Conservation (phyloP, 37 sponge, comb jelly and placozoan genomes). For the Oopsacas minuta region DNA sequence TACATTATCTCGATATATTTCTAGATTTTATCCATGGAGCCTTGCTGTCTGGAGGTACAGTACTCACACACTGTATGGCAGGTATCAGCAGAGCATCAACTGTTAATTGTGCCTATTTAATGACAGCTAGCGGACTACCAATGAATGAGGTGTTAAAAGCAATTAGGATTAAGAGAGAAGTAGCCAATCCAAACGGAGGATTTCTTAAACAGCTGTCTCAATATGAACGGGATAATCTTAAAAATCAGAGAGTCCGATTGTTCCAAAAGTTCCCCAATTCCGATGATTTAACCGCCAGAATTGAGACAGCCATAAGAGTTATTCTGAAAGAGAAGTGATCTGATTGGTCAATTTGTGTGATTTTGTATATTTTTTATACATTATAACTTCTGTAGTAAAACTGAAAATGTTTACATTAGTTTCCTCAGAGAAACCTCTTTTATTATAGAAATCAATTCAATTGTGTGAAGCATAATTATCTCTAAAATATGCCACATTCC, state of each 20-base stretch:
- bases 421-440: too few species aligned
- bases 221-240: constrained; percentile 18
- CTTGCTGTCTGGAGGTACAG: constrained; percentile 20
- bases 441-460: too few species aligned
- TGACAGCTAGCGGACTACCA: constrained; percentile 20
- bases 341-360: too few species aligned
- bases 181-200: constrained; percentile 29
- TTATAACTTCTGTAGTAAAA: too few species aligned
- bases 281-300: neutral
- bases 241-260: neutral
- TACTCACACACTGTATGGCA: constrained; percentile 36
- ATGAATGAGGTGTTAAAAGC: constrained; percentile 33
- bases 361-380: neutral
- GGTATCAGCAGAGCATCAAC: constrained; percentile 37
- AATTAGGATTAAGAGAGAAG: constrained; percentile 25
- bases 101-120: constrained; percentile 34
- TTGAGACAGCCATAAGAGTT: neutral
- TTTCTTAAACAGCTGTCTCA: constrained; percentile 38
- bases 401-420: too few species aligned
- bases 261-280: neutral
- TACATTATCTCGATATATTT: neutral
- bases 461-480: too few species aligned
- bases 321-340: neutral
- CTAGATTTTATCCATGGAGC: constrained; percentile 21
- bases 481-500: too few species aligned